A percentile compares a stretch with the other conserved stretches of the same genome.
phyloP scores from a whole-genome alignment of 2,888 invertebrate genomes.

The Acrobasis consociella region DNA sequence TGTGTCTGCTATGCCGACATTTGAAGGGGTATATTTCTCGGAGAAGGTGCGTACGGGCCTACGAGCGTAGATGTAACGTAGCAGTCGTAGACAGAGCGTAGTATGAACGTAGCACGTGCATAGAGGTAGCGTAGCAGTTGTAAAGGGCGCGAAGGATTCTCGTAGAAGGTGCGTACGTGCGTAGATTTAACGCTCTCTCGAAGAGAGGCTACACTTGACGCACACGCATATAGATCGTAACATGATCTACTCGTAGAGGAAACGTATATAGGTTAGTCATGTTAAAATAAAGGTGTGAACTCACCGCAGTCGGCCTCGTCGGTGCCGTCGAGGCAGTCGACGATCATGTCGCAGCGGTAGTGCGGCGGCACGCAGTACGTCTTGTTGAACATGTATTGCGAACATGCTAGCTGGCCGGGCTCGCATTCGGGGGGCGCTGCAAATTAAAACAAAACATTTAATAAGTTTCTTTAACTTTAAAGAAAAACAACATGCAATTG shows the following conservation, averaged over 20 bases:
- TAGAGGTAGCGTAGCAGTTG: neutral
- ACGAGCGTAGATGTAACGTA: neutral
- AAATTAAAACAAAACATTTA: conserved; percentile 40
- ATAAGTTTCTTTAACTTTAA: neutral
- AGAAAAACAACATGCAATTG: conserved; percentile 19
- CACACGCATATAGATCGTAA: no score
- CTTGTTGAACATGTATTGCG: conserved; percentile 97
- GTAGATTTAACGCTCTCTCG: no score
- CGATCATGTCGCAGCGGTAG: conserved; percentile 96
- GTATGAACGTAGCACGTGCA: neutral
- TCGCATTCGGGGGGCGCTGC: conserved; percentile 97
- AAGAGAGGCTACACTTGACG: no score
- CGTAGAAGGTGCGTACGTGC: no score
- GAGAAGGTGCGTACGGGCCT: no score
- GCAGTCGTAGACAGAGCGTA: neutral
- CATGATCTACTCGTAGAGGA: neutral
- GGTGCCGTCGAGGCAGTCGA: conserved; percentile 97
- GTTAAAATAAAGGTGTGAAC: conserved; percentile 65
- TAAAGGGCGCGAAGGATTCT: no score
- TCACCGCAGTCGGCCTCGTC: conserved; percentile 98
- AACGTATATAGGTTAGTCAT: neutral
- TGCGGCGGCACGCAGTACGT: conserved; percentile 97
- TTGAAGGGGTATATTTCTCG: no score
- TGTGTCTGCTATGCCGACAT: no score
- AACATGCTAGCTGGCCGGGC: conserved; percentile 94